Percentiles rank a stretch among this genome's conserved stretches.
Evolutionary conservation across 2,888 invertebrate species (phyloP).

Genomic region (Drosophila pseudotalamancana): DNA sequence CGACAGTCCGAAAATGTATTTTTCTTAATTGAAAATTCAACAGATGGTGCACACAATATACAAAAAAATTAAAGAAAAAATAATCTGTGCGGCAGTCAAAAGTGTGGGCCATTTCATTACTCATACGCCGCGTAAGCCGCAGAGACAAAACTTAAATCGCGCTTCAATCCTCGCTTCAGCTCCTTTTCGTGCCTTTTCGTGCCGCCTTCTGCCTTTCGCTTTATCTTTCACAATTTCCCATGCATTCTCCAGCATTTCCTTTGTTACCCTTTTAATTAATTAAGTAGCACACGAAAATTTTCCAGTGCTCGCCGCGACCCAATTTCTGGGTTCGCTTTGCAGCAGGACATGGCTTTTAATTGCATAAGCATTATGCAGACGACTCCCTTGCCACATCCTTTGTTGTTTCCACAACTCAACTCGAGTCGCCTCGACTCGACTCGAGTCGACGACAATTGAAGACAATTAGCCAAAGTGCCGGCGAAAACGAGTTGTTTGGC

Average conservation of each 20-base stretch:
- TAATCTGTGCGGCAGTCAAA: conserved; percentile 40
- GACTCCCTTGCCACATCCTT: conserved; percentile 39
- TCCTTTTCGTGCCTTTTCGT: not conserved
- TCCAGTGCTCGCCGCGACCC: conserved; percentile 42
- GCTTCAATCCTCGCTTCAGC: conserved; percentile 1
- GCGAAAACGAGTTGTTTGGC: conserved; percentile 40
- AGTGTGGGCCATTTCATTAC: conserved; percentile 61
- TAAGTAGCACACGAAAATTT: conserved; percentile 49
- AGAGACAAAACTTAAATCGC: conserved; percentile 4
- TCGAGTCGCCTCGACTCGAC: conserved; percentile 14
- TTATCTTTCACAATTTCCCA: not conserved
- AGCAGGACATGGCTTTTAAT: conserved; percentile 62
- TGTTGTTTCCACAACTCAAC: conserved; percentile 21
- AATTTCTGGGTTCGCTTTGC: conserved; percentile 22
- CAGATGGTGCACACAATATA: conserved; percentile 12
- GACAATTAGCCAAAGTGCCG: conserved; percentile 71
- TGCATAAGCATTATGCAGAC: conserved; percentile 70
- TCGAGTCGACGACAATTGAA: conserved; percentile 46
- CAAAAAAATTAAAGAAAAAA: not conserved
- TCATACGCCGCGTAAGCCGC: conserved; percentile 61
- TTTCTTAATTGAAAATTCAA: conserved; percentile 59
- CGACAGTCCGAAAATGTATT: conserved; percentile 26
- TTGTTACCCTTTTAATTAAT: conserved; percentile 56
- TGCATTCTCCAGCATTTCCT: conserved; percentile 21
- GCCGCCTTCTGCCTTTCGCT: not conserved